Conservation (phyloP, 2,888 invertebrate genomes). For the Mellilla xanthometata region DNA sequence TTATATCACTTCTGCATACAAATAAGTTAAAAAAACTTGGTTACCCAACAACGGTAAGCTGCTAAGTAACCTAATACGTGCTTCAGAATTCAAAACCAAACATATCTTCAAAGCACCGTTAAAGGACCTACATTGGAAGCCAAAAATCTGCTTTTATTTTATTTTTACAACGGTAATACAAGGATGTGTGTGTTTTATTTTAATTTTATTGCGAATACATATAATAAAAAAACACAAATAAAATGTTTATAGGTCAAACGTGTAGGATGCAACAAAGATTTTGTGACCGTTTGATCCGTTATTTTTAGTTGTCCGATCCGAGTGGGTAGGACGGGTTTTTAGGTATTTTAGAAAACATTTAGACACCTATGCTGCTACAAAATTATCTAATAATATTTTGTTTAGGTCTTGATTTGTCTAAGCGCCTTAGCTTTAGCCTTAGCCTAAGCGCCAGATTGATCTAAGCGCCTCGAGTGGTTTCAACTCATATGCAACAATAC, state of each 20-base stretch:
- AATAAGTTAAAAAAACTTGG: too few species aligned
- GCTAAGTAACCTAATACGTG: slow-evolving; percentile 18
- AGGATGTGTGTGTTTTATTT: slow-evolving; percentile 5
- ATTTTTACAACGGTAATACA: slow-evolving; percentile 17
- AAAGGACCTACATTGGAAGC: slow-evolving; percentile 9
- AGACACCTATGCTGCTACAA: too few species aligned
- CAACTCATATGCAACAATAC: too few species aligned
- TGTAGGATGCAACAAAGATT: slow-evolving; percentile 7
- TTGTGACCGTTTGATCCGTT: slow-evolving; percentile 1
- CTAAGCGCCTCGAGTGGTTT: too few species aligned
- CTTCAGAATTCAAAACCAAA: slow-evolving; percentile 11
- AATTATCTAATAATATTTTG: too few species aligned
- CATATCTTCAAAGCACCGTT: slow-evolving; percentile 10
- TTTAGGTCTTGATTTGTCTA: too few species aligned
- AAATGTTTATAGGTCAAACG: slow-evolving; percentile 13
- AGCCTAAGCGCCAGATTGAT: too few species aligned
- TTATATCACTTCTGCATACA: too few species aligned
- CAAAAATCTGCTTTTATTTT: slow-evolving; percentile 7
- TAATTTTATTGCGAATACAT: slow-evolving; percentile 8
- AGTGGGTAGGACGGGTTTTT: not conserved
- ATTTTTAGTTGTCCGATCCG: not conserved
- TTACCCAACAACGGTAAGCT: slow-evolving; percentile 3
- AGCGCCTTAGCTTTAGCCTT: too few species aligned
- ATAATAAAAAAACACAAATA: too few species aligned
- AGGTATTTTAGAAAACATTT: too few species aligned